Conservation (phyloP, 1,140 invertebrate species). For the Coenobita brevimanus region DNA sequence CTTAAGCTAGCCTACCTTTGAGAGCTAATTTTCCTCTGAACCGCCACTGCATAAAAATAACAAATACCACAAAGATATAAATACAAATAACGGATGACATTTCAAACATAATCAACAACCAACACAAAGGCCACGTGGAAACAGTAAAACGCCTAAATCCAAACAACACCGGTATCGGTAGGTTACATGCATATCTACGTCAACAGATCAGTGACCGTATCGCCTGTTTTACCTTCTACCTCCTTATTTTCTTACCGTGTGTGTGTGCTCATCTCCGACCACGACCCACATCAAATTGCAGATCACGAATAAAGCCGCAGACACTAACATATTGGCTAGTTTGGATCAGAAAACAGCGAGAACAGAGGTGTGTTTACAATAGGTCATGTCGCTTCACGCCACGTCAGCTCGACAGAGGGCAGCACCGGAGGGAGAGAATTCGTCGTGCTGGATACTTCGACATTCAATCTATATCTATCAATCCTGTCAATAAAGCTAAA, state of each 20-base stretch:
- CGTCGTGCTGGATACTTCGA: conserved; percentile 11
- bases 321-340: conserved; percentile 12
- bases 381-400: conserved; percentile 34
- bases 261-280: conserved; percentile 39
- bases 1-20: no score
- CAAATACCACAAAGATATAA: no score
- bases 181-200: not conserved
- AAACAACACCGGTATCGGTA: not conserved
- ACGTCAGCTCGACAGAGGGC: conserved; percentile 53
- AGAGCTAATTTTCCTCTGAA: no score
- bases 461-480: not conserved
- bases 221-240: not conserved
- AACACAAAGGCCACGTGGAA: no score
- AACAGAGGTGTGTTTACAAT: conserved; percentile 38
- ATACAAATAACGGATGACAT: no score
- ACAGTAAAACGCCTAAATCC: no score
- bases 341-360: not conserved
- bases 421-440: no score
- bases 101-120: no score
- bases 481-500: not conserved
- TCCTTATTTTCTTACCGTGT: not conserved
- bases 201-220: not conserved
- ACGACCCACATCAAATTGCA: conserved; percentile 35
- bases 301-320: conserved; percentile 27
- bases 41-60: no score